Evolutionary conservation across 2,113 vertebrate species (phyloP).

Genomic region (Orycteropus afer): DNA sequence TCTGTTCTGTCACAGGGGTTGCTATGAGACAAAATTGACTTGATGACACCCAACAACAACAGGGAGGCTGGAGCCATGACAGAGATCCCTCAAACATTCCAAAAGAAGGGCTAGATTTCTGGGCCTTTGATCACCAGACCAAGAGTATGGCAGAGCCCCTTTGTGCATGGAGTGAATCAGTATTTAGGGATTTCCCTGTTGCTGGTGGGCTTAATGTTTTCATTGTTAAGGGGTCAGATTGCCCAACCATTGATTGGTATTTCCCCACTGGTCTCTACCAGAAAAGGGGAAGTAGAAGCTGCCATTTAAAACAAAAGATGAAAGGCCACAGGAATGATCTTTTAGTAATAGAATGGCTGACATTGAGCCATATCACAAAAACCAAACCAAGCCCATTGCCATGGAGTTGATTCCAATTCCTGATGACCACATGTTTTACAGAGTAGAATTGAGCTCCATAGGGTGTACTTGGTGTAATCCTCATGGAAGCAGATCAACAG

Average conservation of each 20-base stretch:
- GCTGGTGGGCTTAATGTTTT: neutral
- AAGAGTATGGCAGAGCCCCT: neutral
- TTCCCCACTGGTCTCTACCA: neutral
- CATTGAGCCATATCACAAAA: too few relatives aligned
- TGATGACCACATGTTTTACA: too few relatives aligned
- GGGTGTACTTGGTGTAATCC: too few relatives aligned
- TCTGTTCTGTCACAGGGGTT: too few relatives aligned
- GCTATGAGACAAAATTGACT: too few relatives aligned
- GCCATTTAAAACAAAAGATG: neutral
- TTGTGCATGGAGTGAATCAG: neutral
- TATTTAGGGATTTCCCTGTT: neutral
- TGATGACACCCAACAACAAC: too few relatives aligned
- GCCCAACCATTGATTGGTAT: accelerated
- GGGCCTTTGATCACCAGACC: neutral
- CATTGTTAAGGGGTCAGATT: too few relatives aligned
- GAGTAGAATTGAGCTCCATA: too few relatives aligned
- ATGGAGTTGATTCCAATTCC: too few relatives aligned
- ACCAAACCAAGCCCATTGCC: too few relatives aligned
- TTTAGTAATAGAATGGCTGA: neutral
- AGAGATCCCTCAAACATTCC: neutral
- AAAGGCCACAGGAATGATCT: neutral
- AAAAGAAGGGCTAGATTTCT: slow-evolving; percentile 13
- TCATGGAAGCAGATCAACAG: too few relatives aligned
- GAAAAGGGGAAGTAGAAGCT: neutral
- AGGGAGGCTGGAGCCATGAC: neutral